Evolutionary conservation across 2,888 invertebrate genomes (phyloP).

Genomic region (Ceramica pisi): DNA sequence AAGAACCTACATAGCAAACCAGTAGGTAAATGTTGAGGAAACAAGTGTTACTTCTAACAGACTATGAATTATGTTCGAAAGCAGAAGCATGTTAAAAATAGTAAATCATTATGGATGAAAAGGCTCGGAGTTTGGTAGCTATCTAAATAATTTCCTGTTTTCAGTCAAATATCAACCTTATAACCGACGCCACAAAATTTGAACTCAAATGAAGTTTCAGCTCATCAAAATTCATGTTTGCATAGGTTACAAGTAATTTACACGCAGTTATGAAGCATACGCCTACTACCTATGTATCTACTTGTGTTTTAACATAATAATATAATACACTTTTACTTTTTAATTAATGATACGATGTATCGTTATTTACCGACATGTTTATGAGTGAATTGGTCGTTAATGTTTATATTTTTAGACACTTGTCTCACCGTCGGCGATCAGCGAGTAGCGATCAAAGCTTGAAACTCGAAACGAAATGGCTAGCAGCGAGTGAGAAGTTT

Average conservation of each 20-base stretch:
- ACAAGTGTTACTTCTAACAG: background rate
- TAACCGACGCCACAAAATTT: fast-evolving
- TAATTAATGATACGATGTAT: slow-evolving; percentile 7
- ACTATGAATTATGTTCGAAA: background rate
- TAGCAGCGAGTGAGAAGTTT: no score
- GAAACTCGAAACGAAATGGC: no score
- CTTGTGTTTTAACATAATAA: background rate
- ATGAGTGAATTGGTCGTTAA: background rate
- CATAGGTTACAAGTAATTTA: slow-evolving; percentile 12
- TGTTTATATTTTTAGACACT: slow-evolving; percentile 12
- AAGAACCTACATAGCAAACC: no score
- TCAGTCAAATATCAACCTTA: slow-evolving; percentile 5
- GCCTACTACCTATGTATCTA: background rate
- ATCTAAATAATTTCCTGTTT: background rate
- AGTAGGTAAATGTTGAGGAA: background rate
- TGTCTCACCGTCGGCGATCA: no score
- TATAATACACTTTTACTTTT: slow-evolving; percentile 41
- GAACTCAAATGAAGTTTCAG: background rate
- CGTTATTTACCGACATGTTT: background rate
- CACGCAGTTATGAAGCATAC: slow-evolving; percentile 1
- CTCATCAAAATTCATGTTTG: slow-evolving; percentile 19
- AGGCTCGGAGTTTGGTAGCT: background rate
- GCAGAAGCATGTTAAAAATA: background rate
- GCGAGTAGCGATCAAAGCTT: no score
- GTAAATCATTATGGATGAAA: background rate